Conservation (phyloP, 2,113 vertebrate genomes). For the Alethe diademata region DNA sequence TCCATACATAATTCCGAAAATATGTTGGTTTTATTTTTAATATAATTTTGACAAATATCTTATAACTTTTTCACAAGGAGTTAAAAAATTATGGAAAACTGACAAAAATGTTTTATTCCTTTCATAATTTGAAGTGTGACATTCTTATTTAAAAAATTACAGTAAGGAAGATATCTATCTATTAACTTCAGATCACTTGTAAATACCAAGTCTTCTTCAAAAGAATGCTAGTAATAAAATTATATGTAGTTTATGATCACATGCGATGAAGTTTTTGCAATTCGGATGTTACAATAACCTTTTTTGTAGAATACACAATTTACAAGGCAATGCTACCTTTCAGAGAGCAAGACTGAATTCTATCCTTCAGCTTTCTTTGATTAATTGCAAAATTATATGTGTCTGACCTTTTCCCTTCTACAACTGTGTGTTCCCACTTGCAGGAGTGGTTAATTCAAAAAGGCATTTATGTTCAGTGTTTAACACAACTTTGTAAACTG, state of each 20-base stretch:
- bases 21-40: neutral
- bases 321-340: neutral
- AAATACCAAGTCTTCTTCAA: neutral
- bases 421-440: fast-evolving
- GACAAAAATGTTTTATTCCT: neutral
- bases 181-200: neutral
- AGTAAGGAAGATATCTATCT: neutral
- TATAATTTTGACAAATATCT: neutral
- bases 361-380: neutral
- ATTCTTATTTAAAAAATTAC: neutral
- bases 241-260: neutral
- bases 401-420: neutral
- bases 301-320: neutral
- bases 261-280: neutral
- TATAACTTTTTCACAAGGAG: neutral
- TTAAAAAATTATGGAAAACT: neutral
- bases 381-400: neutral
- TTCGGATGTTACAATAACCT: neutral
- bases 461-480: neutral
- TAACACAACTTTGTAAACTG: neutral
- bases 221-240: neutral
- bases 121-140: neutral
- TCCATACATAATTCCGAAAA: neutral
- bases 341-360: neutral
- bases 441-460: neutral